Evolutionary conservation across 2,113 vertebrate genomes (phyloP).

Genomic region (Seriola rivoliana): DNA sequence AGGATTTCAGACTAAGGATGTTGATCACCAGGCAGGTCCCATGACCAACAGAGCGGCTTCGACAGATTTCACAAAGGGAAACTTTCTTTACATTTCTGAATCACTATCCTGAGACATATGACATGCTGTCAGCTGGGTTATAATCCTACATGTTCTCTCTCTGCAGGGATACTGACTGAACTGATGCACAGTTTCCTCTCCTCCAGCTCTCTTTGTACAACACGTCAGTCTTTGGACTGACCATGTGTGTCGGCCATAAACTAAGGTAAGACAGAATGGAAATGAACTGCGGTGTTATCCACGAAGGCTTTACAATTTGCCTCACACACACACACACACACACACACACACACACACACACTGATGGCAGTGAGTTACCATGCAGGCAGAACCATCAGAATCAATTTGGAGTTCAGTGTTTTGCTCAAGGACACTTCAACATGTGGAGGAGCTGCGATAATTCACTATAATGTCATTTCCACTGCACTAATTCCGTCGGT

Average conservation of each 20-base stretch:
- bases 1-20: background rate
- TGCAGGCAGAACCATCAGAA: background rate
- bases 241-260: constrained; percentile 32
- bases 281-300: background rate
- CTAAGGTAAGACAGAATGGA: constrained; percentile 38
- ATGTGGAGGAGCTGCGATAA: background rate
- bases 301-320: too few species aligned
- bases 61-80: background rate
- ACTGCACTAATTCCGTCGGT: too few species aligned
- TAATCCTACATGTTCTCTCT: constrained; percentile 31
- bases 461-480: too few species aligned
- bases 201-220: background rate
- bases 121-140: background rate
- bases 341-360: background rate
- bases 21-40: background rate
- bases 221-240: background rate
- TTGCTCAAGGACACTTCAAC: background rate
- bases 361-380: too few species aligned
- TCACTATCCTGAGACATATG: background rate
- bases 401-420: background rate
- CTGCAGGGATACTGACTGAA: constrained; percentile 27
- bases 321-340: background rate
- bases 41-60: background rate
- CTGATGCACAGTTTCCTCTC: background rate
- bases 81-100: background rate